Evolutionary conservation across 2,888 invertebrate genomes (phyloP).

Genomic region (Cremastinae sp.): DNA sequence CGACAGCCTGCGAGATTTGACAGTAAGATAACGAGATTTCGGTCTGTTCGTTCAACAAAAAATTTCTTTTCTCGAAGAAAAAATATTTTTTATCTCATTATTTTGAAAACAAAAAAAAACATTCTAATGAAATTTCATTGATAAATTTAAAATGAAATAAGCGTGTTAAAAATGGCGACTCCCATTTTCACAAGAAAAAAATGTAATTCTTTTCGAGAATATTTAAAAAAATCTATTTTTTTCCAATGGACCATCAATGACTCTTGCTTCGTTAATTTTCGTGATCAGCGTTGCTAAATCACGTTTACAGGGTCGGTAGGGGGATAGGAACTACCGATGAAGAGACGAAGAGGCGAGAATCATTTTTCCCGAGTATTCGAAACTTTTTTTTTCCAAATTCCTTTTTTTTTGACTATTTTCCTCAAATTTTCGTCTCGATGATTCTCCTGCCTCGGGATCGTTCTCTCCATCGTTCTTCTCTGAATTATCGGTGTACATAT

Average conservation of each 20-base stretch:
- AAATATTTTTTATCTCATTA: background rate
- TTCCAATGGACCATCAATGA: conserved; percentile 24
- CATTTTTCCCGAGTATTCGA: background rate
- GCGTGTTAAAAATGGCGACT: background rate
- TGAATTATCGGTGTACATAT: conserved; percentile 52
- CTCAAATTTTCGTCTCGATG: conserved; percentile 18
- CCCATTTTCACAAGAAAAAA: background rate
- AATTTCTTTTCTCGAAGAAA: background rate
- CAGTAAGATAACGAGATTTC: background rate
- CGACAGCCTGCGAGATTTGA: conserved; percentile 16
- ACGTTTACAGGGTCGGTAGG: conserved; percentile 5
- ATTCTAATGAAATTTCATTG: background rate
- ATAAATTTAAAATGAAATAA: too few relatives aligned
- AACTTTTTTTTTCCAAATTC: conserved; percentile 14
- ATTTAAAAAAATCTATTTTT: conserved; percentile 6
- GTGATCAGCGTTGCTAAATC: conserved; percentile 32
- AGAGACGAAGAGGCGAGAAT: conserved; percentile 56
- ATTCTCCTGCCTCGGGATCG: conserved; percentile 15
- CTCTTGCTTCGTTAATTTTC: conserved; percentile 36
- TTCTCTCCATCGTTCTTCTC: conserved; percentile 51
- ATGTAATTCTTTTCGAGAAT: conserved; percentile 17
- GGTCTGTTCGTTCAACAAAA: background rate
- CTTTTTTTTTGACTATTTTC: conserved; percentile 5
- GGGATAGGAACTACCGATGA: conserved; percentile 62
- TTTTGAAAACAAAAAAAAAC: conserved; percentile 1